Percentiles rank a stretch among this genome's conserved stretches.
Evolutionary conservation across 2,888 invertebrate species (phyloP).

Genomic region (Anoplius nigerrimus): DNA sequence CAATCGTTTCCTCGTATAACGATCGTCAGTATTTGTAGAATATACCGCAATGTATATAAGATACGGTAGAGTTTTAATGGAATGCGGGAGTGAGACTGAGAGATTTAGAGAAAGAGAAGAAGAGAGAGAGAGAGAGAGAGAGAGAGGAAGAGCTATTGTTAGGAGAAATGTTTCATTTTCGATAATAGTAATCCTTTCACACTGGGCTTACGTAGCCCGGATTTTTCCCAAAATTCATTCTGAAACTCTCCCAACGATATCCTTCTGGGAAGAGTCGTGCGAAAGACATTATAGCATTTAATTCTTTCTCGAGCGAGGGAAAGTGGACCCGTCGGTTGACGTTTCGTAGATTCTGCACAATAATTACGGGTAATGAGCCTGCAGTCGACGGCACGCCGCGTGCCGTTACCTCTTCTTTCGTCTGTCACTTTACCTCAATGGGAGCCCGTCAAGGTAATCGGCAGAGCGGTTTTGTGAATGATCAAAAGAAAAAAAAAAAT

Average conservation of each 20-base stretch:
- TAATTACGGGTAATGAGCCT: no score
- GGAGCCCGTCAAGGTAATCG: no score
- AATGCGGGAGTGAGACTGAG: background rate
- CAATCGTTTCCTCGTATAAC: slow-evolving; percentile 40
- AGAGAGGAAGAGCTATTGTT: no score
- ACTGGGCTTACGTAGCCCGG: background rate
- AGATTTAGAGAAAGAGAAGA: background rate
- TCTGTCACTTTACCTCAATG: no score
- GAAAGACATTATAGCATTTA: slow-evolving; percentile 30
- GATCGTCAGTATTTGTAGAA: slow-evolving; percentile 68
- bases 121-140: background rate
- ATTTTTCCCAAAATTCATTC: slow-evolving; percentile 6
- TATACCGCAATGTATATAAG: slow-evolving; percentile 61
- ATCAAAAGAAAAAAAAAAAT: no score
- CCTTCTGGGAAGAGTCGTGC: slow-evolving; percentile 23
- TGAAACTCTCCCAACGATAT: slow-evolving; percentile 24
- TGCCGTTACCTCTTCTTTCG: no score
- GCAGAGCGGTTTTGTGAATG: no score
- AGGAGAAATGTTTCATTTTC: no score
- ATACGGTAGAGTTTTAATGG: slow-evolving; percentile 34
- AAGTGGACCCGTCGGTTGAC: slow-evolving; percentile 2
- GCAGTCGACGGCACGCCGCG: no score
- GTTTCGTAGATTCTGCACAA: no score
- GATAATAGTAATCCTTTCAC: no score
- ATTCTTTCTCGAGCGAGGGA: slow-evolving; percentile 38